phyloP scores from a whole-genome alignment of 2,797 vertebrate species.

The Potorous gilbertii region DNA sequence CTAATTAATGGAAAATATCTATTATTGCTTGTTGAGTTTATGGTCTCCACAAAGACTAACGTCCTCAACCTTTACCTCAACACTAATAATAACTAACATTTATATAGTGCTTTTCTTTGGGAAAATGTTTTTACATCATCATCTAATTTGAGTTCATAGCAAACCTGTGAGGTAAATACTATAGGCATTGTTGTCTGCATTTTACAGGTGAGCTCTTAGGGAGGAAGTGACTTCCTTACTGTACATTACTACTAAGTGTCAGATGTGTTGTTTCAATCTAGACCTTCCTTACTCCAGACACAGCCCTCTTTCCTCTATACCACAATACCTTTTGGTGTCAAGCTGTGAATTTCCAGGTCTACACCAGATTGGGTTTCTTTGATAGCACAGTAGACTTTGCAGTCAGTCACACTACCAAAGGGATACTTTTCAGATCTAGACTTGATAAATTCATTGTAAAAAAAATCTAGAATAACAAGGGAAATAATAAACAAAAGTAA shows the following conservation, averaged over 20 bases:
- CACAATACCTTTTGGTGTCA: not conserved
- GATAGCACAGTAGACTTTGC: not conserved
- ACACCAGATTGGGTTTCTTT: not conserved
- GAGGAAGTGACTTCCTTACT: not conserved
- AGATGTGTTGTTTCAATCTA: not conserved
- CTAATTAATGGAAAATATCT: not conserved
- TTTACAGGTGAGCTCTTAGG: not conserved
- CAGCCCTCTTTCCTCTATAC: not conserved
- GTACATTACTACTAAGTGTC: not conserved
- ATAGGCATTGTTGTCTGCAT: not conserved
- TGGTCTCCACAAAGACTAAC: not conserved
- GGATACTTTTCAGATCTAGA: not conserved
- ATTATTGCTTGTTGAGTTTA: not conserved
- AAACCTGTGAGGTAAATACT: not conserved
- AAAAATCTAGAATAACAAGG: not conserved
- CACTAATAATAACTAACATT: not conserved
- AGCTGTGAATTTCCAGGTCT: not conserved
- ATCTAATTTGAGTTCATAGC: not conserved
- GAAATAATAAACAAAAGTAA: not conserved
- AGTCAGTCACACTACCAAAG: not conserved
- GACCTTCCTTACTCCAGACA: not conserved
- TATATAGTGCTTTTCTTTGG: not conserved
- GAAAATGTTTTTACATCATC: not conserved
- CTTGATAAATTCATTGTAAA: not conserved
- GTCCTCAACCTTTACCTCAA: not conserved